phyloP scores from a whole-genome alignment of 2,888 invertebrate genomes.

The Eucera pruinosa region DNA sequence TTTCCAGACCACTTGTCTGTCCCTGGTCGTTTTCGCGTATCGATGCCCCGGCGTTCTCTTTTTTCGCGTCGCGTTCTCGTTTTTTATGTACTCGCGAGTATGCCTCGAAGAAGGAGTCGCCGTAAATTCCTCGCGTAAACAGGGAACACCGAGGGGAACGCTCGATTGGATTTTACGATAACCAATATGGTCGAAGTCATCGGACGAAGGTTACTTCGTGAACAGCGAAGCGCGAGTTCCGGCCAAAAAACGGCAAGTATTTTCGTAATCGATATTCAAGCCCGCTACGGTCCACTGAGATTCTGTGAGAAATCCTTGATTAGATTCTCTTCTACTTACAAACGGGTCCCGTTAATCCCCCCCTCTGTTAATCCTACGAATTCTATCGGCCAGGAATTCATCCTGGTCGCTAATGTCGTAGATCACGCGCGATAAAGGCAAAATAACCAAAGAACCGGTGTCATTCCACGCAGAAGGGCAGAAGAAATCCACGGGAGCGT shows the following conservation, averaged over 20 bases:
- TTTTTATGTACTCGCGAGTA: neutral
- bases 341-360: constrained; percentile 19
- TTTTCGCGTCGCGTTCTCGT: neutral
- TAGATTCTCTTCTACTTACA: neutral
- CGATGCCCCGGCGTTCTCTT: neutral
- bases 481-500: neutral
- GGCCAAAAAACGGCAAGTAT: neutral
- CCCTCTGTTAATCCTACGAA: constrained; percentile 44
- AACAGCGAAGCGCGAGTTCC: neutral
- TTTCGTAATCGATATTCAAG: neutral
- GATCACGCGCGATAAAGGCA: constrained; percentile 57
- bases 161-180: constrained; percentile 18
- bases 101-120: neutral
- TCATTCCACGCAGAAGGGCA: neutral
- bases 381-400: constrained; percentile 35
- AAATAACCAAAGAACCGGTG: constrained; percentile 44
- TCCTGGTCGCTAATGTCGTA: constrained; percentile 27
- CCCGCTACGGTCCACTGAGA: constrained; percentile 1
- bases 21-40: constrained; percentile 6
- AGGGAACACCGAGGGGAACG: neutral
- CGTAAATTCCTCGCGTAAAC: neutral
- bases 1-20: constrained; percentile 56
- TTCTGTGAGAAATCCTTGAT: constrained; percentile 23
- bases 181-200: neutral
- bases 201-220: neutral